Base-by-base conservation (phyloP, 1,140 invertebrate species). In the Ephestia elutella region DNA sequence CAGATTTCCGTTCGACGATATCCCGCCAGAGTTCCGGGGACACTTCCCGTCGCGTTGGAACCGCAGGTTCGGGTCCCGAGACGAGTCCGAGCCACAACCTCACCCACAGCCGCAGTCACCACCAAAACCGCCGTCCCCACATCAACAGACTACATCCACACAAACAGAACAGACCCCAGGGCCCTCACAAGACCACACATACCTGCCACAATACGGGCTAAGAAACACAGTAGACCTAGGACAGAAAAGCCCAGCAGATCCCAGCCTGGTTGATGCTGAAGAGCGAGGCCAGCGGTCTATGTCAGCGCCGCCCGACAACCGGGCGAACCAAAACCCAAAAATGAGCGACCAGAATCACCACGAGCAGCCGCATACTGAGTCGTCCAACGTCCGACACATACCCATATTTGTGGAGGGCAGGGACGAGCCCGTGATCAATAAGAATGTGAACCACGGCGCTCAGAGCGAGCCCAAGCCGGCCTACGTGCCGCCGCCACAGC, bases 371-470 rank as follows among this genome's bases (percentile, higher is more conserved):
- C 73, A 78, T 54, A 73, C 67, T 15, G 81, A 86, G 50, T 62
- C 73, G 21, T 78, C 78, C 18, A 86, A 86, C 49, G 93, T 96
- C 13, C 90, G 95, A 66, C 94, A 95, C 73, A 96, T 97, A 79
- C 95, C 95, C 2, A 97, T 97, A 44, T 95, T 95, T 66, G 94
- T 96, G 0, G 95, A 97, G 82, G 95, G 95, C 18, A 87, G 95
- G 35, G 93, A 95, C 68, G 92, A 93, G 66, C 94, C 94, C 0
- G 91, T 95, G 2, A 89, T 94, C 18, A 91, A 93, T 49, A 92
- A 90, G 56, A 87, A 90, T 18, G 73, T 75, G 1, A 84, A 89
- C 25, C 74, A 78, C 58, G 74, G 84, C n/a, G n/a, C n/a, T n/a
- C n/a, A n/a, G n/a, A n/a, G n/a, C 62, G 80, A 87, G 5, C 38